Evolutionary conservation across 1,140 invertebrate species (phyloP).

Genomic region (Teleogryllus occipitalis): DNA sequence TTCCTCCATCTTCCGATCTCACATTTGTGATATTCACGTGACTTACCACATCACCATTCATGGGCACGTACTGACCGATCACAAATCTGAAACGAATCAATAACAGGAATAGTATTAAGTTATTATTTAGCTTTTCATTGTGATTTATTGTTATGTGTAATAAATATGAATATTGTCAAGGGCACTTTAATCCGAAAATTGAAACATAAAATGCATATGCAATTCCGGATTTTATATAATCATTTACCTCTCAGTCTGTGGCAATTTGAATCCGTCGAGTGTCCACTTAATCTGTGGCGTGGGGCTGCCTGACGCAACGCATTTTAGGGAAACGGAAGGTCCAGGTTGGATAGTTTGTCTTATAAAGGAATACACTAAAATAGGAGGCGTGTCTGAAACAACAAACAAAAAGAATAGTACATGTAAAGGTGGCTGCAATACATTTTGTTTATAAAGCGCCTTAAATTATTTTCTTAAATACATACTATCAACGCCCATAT

Average conservation of each 20-base stretch:
- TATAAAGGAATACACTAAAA: slow-evolving; percentile 33
- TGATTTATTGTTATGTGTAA: no score
- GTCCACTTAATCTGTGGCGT: slow-evolving; percentile 36
- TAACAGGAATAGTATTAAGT: no score
- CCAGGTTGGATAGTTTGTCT: slow-evolving; percentile 39
- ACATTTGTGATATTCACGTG: slow-evolving; percentile 41
- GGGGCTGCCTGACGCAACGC: slow-evolving; percentile 41
- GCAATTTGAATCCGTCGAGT: slow-evolving; percentile 32
- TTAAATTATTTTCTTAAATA: no score
- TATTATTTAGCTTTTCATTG: no score
- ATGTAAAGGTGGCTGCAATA: no score
- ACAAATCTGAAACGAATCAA: slow-evolving; percentile 25
- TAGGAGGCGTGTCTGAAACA: slow-evolving; percentile 29
- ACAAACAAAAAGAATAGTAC: no score
- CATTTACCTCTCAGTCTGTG: slow-evolving; percentile 18
- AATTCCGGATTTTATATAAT: not conserved
- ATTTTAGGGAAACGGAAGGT: slow-evolving; percentile 38
- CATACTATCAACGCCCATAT: no score
- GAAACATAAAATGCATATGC: no score
- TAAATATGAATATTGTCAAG: no score
- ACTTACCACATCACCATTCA: slow-evolving; percentile 30
- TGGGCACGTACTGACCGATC: slow-evolving; percentile 34
- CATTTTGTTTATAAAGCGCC: no score
- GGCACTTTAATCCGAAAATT: no score
- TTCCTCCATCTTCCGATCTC: slow-evolving; percentile 39